These are phyloP conservation scores for Monochamus saltuarius DNA, from an alignment of 1,140 invertebrate genomes.

Conservation along the genomic window DNA sequence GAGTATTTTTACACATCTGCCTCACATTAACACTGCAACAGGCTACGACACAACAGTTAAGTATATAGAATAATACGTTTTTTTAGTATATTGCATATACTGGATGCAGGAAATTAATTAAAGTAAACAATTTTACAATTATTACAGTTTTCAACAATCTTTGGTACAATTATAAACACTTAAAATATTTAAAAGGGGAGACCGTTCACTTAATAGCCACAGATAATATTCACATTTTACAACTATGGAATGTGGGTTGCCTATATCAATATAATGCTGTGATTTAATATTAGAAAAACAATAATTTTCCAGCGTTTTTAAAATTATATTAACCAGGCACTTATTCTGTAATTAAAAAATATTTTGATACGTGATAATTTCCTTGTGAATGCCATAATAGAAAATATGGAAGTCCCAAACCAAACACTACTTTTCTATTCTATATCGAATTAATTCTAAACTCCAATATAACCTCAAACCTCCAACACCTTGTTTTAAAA, in stretches of 20 bases:
- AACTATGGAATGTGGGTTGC: constrained; percentile 1
- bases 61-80: constrained; percentile 33
- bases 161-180: constrained; percentile 28
- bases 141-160: constrained; percentile 30
- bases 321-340: too few relatives aligned
- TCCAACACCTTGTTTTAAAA: too few relatives aligned
- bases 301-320: too few relatives aligned
- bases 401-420: too few relatives aligned
- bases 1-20: constrained; percentile 20
- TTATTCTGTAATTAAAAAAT: too few relatives aligned
- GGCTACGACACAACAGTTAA: constrained; percentile 32
- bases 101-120: neutral
- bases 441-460: too few relatives aligned
- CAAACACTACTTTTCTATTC: too few relatives aligned
- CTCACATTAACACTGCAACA: constrained; percentile 28
- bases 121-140: constrained; percentile 9
- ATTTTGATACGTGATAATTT: too few relatives aligned
- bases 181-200: constrained; percentile 24
- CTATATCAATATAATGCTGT: neutral
- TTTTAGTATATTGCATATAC: constrained; percentile 19
- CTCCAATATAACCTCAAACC: too few relatives aligned
- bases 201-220: neutral
- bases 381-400: too few relatives aligned
- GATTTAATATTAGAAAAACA: too few relatives aligned
- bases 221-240: constrained; percentile 7